phyloP scores from a whole-genome alignment of 2,113 vertebrate genomes.

The Romanogobio albipinnatus region DNA sequence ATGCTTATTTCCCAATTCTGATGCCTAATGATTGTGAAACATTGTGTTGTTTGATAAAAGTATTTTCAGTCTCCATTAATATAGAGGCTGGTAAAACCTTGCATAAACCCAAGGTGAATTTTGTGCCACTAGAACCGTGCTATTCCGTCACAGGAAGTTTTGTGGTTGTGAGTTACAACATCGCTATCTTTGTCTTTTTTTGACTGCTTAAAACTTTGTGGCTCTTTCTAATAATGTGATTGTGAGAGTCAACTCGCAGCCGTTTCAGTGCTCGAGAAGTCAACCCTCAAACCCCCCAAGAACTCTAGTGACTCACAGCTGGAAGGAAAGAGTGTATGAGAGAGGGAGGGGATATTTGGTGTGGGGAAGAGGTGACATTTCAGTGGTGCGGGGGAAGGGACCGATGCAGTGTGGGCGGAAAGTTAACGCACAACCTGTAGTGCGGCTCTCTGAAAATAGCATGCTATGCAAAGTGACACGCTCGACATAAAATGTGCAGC shows the following conservation, averaged over 20 bases:
- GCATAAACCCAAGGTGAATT: neutral
- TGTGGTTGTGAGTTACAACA: slow-evolving; percentile 49
- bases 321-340: slow-evolving; percentile 60
- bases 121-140: neutral
- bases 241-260: slow-evolving; percentile 52
- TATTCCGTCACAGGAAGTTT: slow-evolving; percentile 44
- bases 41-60: neutral
- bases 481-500: neutral
- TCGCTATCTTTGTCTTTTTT: slow-evolving; percentile 48
- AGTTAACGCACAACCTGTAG: slow-evolving; percentile 20
- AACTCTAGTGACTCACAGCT: slow-evolving; percentile 47
- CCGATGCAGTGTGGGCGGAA: slow-evolving; percentile 33
- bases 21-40: neutral
- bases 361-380: slow-evolving; percentile 69
- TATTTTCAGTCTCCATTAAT: neutral
- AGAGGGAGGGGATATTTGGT: slow-evolving; percentile 64
- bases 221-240: slow-evolving; percentile 59
- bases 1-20: neutral
- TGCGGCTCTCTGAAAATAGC: slow-evolving; percentile 51
- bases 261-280: slow-evolving; percentile 8
- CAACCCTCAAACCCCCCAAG: slow-evolving; percentile 47
- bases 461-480: slow-evolving; percentile 1
- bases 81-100: neutral
- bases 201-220: slow-evolving; percentile 29
- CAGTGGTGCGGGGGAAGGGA: slow-evolving; percentile 54